Evolutionary conservation across 1,140 invertebrate genomes (phyloP), one percentile per base, ranked within the genome.

Genomic region (Eriosoma lanigerum): DNA sequence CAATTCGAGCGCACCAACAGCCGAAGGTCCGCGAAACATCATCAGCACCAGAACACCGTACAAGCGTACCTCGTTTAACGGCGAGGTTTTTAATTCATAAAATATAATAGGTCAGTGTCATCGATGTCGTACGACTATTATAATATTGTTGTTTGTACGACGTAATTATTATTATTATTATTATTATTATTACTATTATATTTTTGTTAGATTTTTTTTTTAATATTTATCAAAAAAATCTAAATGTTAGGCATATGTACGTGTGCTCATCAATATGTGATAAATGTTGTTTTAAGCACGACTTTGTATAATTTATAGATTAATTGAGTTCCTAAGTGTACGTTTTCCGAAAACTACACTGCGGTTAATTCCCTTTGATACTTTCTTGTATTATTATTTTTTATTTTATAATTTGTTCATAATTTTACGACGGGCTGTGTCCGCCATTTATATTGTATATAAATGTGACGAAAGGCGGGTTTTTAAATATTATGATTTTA

Each of bases 1-100:
- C 84, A 86, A 87, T 82, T 82, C 78, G 82, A 83, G 73, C 44
- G 83, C 46, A 81, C 82, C 64, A 81, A 81, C 38, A 80, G 50
- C 24, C 83, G 52, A 38, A 83, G 73, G 75, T 80, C 32, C 52
- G 24, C 52, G 9, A 72, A 64, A 46, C 68, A 58, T 19, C 81
- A 60, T 15, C 81, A 64, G 68, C 66, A 70, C 58, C 80, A 21
- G 12, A 78, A 62, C 80, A 44, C 68, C 48, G 75, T 66, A 29
- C 68, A 50, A 68, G 52, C 70, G 46, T 78, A 78, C 17, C 75
- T 78, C 56, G 75, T 78, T 4, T 78, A 75, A 72, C 44, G 24
- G n/a, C 46, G 46, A 38, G 1, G 0, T 52, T 26, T 46, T 24
- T 10, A 12, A 58, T 58, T 12, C 54, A 12, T 54, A n/a, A 54